A percentile compares a stretch with the other conserved stretches of the same genome.
Evolutionary conservation across 1,140 invertebrate genomes (phyloP).

Genomic region (Procambarus clarkii): DNA sequence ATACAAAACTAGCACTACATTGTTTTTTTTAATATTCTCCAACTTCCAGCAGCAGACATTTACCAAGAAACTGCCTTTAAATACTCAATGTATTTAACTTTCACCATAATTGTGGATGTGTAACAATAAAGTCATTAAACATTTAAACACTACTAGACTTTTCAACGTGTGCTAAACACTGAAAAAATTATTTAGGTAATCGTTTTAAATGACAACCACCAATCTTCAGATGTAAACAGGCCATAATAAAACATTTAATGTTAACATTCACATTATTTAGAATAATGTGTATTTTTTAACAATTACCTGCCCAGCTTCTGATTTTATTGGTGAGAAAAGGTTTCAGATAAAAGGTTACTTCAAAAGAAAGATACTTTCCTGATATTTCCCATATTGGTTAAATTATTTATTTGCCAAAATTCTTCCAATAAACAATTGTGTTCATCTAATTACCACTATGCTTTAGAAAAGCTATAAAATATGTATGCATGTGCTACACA

Average conservation of each 20-base stretch:
- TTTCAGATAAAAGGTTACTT: not conserved
- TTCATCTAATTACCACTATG: not conserved
- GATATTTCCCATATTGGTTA: too few species aligned
- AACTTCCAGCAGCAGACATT: not conserved
- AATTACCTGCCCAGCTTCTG: not conserved
- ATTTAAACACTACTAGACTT: not conserved
- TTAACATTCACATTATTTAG: too few species aligned
- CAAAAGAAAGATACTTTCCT: not conserved
- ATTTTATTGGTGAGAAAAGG: not conserved
- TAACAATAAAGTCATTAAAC: not conserved
- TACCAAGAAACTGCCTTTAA: not conserved
- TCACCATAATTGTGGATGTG: not conserved
- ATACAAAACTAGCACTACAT: not conserved
- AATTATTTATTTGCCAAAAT: too few species aligned
- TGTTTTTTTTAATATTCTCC: not conserved
- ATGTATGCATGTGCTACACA: not conserved
- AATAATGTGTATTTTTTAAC: too few species aligned
- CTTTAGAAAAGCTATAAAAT: not conserved
- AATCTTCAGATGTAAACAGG: not conserved
- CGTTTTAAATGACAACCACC: not conserved
- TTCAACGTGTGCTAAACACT: not conserved
- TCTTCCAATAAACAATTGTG: not conserved
- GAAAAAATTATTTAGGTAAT: not conserved
- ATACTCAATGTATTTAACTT: not conserved
- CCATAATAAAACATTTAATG: not conserved